phyloP scores from a whole-genome alignment of 2,113 vertebrate species.

The Poecilia latipinna region DNA sequence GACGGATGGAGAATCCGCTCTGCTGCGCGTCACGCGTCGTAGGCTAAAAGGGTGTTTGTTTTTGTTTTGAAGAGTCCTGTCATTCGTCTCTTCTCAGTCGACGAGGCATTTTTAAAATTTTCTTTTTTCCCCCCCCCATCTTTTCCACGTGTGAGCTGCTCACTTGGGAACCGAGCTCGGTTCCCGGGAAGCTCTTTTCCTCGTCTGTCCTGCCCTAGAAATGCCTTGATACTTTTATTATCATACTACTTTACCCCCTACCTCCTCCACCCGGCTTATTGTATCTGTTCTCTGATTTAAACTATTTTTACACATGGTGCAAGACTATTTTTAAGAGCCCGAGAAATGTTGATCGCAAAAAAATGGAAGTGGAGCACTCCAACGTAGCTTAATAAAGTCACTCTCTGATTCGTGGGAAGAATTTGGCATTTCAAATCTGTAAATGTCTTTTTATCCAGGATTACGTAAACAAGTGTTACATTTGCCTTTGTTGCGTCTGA shows the following conservation, averaged over 20 bases:
- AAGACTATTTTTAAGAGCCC: constrained; percentile 57
- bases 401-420: constrained; percentile 6
- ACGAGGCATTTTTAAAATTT: not conserved
- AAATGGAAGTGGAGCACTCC: constrained; percentile 41
- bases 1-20: constrained; percentile 45
- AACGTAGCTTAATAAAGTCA: not conserved
- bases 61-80: constrained; percentile 13
- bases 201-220: constrained; percentile 63
- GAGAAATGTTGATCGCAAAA: constrained; percentile 45
- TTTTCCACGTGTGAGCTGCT: constrained; percentile 19
- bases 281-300: constrained; percentile 46
- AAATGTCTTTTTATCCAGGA: not conserved
- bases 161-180: constrained; percentile 40
- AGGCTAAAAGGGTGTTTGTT: constrained; percentile 41
- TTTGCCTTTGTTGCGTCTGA: not conserved
- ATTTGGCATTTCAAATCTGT: not conserved
- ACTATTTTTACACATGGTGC: constrained; percentile 63
- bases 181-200: constrained; percentile 59
- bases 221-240: constrained; percentile 60
- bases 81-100: constrained; percentile 45
- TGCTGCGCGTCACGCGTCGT: constrained; percentile 8
- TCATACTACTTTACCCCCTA: constrained; percentile 37
- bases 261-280: constrained; percentile 27
- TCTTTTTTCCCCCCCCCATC: no score
- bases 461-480: not conserved